These are phyloP conservation scores for Halichondria panicea DNA, from an alignment of 37 sponge, comb jelly and placozoan species.

Conservation along the genomic window DNA sequence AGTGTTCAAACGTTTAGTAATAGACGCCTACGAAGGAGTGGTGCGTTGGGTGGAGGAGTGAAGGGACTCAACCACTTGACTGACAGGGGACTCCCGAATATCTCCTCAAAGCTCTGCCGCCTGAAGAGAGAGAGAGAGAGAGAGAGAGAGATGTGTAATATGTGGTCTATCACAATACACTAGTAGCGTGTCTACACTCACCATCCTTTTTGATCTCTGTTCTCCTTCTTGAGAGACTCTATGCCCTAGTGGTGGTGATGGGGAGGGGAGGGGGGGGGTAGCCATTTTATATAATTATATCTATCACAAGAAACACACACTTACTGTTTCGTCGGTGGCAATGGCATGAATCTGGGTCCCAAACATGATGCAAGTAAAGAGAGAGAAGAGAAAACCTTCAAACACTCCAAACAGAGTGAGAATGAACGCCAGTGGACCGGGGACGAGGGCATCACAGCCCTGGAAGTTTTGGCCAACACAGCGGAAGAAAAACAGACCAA, in stretches of 20 bases:
- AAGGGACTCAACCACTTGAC: conserved; percentile 87
- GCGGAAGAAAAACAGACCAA: conserved; percentile 61
- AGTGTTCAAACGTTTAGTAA: neutral
- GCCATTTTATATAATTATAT: neutral
- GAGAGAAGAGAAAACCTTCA: conserved; percentile 92
- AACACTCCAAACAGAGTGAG: conserved; percentile 85
- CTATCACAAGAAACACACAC: neutral
- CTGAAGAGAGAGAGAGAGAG: conserved; percentile 22
- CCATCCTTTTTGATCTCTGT: conserved; percentile 48
- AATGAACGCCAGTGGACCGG: conserved; percentile 84
- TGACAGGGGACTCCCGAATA: conserved; percentile 77
- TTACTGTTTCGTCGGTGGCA: conserved; percentile 94
- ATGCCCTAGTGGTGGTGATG: conserved; percentile 59
- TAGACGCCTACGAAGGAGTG: conserved; percentile 8
- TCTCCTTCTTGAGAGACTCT: conserved; percentile 78
- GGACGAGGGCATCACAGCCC: conserved; percentile 84
- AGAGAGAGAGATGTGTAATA: neutral
- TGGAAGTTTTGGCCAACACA: conserved; percentile 71
- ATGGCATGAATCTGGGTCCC: conserved; percentile 93
- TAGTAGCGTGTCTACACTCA: conserved; percentile 5
- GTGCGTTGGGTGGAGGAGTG: conserved; percentile 58
- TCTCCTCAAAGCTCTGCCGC: conserved; percentile 78
- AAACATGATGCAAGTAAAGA: conserved; percentile 98
- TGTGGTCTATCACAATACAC: neutral
- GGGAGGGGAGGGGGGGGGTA: neutral